A percentile compares a stretch with the other conserved stretches of the same genome.
These are phyloP conservation scores for Nymphalis urticae DNA, from an alignment of 2,888 invertebrate species.

Conservation along the genomic window DNA sequence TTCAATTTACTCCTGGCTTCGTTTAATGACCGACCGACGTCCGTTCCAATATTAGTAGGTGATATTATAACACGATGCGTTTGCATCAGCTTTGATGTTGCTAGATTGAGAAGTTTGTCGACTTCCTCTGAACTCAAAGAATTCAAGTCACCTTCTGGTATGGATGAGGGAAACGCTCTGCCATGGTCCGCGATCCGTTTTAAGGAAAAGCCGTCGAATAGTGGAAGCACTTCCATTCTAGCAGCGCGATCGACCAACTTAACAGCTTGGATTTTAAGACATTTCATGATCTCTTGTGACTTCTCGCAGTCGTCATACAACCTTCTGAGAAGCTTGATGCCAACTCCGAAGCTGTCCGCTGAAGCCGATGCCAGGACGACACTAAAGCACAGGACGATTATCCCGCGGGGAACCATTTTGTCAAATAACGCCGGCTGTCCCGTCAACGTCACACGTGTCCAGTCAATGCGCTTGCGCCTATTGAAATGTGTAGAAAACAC, in stretches of 20 bases:
- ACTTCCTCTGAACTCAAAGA: slow-evolving; percentile 82
- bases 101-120: slow-evolving; percentile 81
- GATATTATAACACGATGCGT: slow-evolving; percentile 82
- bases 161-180: slow-evolving; percentile 72
- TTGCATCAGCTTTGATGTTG: slow-evolving; percentile 81
- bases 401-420: slow-evolving; percentile 74
- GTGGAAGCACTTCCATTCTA: slow-evolving; percentile 82
- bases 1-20: slow-evolving; percentile 84
- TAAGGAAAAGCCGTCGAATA: slow-evolving; percentile 84
- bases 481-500: slow-evolving; percentile 77
- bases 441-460: slow-evolving; percentile 62
- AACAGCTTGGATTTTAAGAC: slow-evolving; percentile 86
- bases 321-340: slow-evolving; percentile 76
- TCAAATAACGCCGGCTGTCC: slow-evolving; percentile 56
- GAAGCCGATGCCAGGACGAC: slow-evolving; percentile 57
- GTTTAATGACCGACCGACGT: slow-evolving; percentile 71
- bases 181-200: slow-evolving; percentile 73
- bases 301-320: slow-evolving; percentile 84
- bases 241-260: slow-evolving; percentile 85
- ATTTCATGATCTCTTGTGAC: slow-evolving; percentile 84
- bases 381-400: slow-evolving; percentile 66
- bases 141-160: slow-evolving; percentile 82
- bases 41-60: slow-evolving; percentile 63
- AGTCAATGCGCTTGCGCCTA: slow-evolving; percentile 69
- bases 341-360: slow-evolving; percentile 68